Evolutionary conservation across 2,888 invertebrate species (phyloP).

Genomic region (Pherbina coryleti): DNA sequence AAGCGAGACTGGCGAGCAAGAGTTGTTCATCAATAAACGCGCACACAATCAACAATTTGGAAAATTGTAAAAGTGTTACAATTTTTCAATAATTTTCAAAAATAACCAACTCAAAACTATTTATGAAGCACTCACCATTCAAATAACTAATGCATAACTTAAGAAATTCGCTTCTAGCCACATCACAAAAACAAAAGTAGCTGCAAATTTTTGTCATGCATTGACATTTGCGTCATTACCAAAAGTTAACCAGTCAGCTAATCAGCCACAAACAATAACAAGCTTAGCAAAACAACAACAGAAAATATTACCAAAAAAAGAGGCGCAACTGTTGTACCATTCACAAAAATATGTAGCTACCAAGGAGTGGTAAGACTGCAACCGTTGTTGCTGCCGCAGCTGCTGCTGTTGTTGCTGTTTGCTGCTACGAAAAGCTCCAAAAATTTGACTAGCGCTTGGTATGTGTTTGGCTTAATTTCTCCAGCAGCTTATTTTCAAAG

Average conservation of each 20-base stretch:
- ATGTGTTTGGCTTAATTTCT: constrained; percentile 7
- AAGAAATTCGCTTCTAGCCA: neutral
- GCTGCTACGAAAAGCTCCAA: neutral
- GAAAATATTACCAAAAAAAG: neutral
- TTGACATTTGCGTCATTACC: neutral
- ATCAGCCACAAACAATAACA: neutral
- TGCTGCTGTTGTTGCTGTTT: neutral
- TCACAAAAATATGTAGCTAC: neutral
- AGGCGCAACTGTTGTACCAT: neutral
- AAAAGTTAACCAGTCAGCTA: neutral
- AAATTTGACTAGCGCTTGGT: neutral
- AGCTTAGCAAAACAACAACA: neutral
- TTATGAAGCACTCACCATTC: no score
- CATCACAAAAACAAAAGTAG: neutral
- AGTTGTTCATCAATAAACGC: no score
- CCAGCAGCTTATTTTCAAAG: neutral
- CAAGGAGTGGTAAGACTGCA: constrained; percentile 11
- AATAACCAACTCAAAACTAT: no score
- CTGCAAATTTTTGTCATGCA: neutral
- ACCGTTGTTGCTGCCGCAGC: neutral
- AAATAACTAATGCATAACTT: no score
- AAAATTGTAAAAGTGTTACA: no score
- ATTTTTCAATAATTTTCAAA: no score
- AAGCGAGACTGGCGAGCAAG: neutral
- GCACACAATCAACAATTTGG: no score